Conservation (phyloP, 1,140 invertebrate species). For the Drosophila sturtevanti region DNA sequence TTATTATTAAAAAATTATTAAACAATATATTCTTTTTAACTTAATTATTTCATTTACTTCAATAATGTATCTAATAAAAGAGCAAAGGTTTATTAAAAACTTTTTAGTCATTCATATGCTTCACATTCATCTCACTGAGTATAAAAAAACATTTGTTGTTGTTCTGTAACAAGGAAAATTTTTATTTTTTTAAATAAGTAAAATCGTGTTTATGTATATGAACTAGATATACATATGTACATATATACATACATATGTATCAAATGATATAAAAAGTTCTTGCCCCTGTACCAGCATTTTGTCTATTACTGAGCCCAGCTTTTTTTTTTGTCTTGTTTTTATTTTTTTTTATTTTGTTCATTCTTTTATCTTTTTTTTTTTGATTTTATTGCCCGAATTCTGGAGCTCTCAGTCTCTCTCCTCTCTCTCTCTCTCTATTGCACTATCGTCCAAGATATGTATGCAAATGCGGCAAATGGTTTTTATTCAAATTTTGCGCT, state of each 20-base stretch:
- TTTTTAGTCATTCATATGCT: no score
- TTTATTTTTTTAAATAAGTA: conserved; percentile 30
- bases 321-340: background rate
- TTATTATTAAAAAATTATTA: no score
- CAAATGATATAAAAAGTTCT: background rate
- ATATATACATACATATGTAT: conserved; percentile 12
- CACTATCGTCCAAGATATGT: conserved; percentile 40
- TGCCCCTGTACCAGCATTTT: background rate
- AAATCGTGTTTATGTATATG: background rate
- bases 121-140: no score
- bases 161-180: conserved; percentile 31
- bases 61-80: no score
- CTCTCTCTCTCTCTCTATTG: conserved; percentile 16
- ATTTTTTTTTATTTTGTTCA: background rate
- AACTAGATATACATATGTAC: background rate
- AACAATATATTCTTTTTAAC: no score
- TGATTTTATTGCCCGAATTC: conserved; percentile 7
- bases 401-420: conserved; percentile 2
- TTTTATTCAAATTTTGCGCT: conserved; percentile 72
- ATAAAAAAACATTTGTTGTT: no score
- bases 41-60: no score
- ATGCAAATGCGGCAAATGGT: conserved; percentile 75
- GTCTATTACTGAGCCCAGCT: background rate
- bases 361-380: background rate
- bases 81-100: no score